A percentile compares a stretch with the other conserved stretches of the same genome.
These are phyloP conservation scores for Atherinosoma microstoma DNA, from an alignment of 2,797 vertebrate species.

Conservation along the genomic window DNA sequence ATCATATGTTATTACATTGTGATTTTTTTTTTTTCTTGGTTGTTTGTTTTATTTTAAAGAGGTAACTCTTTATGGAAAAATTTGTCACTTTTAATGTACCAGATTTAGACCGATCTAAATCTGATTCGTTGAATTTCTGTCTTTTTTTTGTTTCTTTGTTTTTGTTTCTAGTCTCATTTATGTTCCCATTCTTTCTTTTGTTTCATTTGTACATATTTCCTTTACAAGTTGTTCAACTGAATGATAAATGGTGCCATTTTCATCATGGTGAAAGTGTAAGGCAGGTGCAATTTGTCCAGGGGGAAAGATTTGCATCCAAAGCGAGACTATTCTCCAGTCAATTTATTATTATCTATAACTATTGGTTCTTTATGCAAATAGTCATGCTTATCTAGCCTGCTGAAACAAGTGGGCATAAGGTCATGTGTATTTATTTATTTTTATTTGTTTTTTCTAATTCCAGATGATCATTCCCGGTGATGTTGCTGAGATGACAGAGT, in stretches of 20 bases:
- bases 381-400: slow-evolving; percentile 43
- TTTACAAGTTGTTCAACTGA: not conserved
- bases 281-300: slow-evolving; percentile 28
- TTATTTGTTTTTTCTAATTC: slow-evolving; percentile 54
- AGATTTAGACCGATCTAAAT: too few relatives aligned
- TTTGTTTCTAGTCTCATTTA: not conserved
- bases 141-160: too few relatives aligned
- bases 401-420: slow-evolving; percentile 18
- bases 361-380: slow-evolving; percentile 57
- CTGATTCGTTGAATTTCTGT: too few relatives aligned
- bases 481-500: slow-evolving; percentile 93
- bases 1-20: too few relatives aligned
- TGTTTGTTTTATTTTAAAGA: too few relatives aligned
- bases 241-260: not conserved
- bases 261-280: not conserved
- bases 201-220: not conserved
- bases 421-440: not conserved
- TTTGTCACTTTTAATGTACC: too few relatives aligned
- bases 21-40: too few relatives aligned
- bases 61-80: too few relatives aligned
- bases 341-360: slow-evolving; percentile 25
- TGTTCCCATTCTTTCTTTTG: not conserved
- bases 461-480: slow-evolving; percentile 99
- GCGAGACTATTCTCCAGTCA: slow-evolving; percentile 8
- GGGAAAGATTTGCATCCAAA: slow-evolving; percentile 59